Base-by-base conservation (phyloP, 2,797 vertebrate species). In the Vespertilio murinus region DNA sequence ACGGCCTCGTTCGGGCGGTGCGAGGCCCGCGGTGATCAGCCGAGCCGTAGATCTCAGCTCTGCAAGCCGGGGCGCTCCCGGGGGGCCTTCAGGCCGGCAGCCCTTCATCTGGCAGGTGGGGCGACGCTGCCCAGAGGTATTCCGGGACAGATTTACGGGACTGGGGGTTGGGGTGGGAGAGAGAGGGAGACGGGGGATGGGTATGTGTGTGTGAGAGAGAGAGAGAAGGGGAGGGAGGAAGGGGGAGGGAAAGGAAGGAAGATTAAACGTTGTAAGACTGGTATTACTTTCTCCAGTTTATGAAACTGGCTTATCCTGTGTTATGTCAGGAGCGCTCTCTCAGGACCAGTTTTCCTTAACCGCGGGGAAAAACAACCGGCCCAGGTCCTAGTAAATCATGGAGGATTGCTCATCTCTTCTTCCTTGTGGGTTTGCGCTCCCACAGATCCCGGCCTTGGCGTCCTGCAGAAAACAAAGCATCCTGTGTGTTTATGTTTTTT, bases 31-130 rank as follows among this genome's bases (percentile, higher is more conserved):
- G 5, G 23, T 9, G n/a, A 90, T 91, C 35, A 28, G 47, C 22
- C 0, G 17, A 73, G 65, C 54, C 14, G 59, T 81, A 0, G 25
- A 95, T 89, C 80, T 94, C 82, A 54, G 64, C 35, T 65, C 93
- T 84, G 84, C 40, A 40, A 71, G 71, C 82, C 8, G 28, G 61
- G 35, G 20, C 33, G 70, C 35, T 87, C 84, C 82, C 54, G 4
- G 2, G 35, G 89, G 84, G 52, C 85, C 83, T 20, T 23, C 65
- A 65, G 22, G 85, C 85, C 81, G 1, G 45, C 35, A 81, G 17
- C 81, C 75, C 93, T 88, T 95, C 94, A 91, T 92, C 93, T 83
- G 54, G 87, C 81, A 85, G 90, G 82, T 30, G 42, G 64, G 80
- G 81, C 74, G 84, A 81, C 74, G 52, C 54, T 5, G 30, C 80